Percentiles rank a stretch among this genome's conserved stretches.
These are phyloP conservation scores for Pseudomyrmex concolor DNA, from an alignment of 1,140 invertebrate genomes.

Conservation along the genomic window DNA sequence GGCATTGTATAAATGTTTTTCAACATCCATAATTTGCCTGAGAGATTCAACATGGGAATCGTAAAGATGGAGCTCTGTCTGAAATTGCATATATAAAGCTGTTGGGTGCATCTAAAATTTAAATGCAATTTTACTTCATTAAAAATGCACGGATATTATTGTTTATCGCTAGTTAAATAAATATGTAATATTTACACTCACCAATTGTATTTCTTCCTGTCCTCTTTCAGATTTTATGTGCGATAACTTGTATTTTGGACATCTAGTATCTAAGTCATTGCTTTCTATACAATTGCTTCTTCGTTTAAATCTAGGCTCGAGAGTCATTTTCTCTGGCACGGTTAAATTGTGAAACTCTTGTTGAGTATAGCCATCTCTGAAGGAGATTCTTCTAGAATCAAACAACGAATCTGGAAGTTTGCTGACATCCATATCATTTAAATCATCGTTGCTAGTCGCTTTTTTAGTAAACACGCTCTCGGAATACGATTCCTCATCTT, in stretches of 20 bases:
- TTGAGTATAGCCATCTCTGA: conserved; percentile 78
- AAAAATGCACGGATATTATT: conserved; percentile 16
- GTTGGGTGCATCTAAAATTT: conserved; percentile 78
- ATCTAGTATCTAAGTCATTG: conserved; percentile 65
- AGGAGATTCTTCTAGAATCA: conserved; percentile 81
- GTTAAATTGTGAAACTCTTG: conserved; percentile 81
- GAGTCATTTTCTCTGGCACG: conserved; percentile 80
- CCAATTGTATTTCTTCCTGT: conserved; percentile 70
- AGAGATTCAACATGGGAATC: conserved; percentile 83
- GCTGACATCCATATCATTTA: conserved; percentile 69
- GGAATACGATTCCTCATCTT: conserved; percentile 61
- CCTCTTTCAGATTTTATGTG: conserved; percentile 51
- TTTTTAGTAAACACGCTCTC: conserved; percentile 54
- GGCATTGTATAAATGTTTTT: conserved; percentile 79
- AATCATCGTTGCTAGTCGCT: conserved; percentile 70
- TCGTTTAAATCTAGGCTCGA: conserved; percentile 78
- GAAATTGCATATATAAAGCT: conserved; percentile 83
- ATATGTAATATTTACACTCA: conserved; percentile 52
- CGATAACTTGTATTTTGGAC: conserved; percentile 49
- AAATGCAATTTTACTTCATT: conserved; percentile 39
- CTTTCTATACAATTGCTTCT: conserved; percentile 74
- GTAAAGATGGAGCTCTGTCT: conserved; percentile 82
- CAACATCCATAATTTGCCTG: conserved; percentile 79
- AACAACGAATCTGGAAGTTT: conserved; percentile 75
- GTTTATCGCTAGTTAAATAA: not conserved